Conservation (phyloP, 2,797 vertebrate genomes). For the Gymnodraco acuticeps region DNA sequence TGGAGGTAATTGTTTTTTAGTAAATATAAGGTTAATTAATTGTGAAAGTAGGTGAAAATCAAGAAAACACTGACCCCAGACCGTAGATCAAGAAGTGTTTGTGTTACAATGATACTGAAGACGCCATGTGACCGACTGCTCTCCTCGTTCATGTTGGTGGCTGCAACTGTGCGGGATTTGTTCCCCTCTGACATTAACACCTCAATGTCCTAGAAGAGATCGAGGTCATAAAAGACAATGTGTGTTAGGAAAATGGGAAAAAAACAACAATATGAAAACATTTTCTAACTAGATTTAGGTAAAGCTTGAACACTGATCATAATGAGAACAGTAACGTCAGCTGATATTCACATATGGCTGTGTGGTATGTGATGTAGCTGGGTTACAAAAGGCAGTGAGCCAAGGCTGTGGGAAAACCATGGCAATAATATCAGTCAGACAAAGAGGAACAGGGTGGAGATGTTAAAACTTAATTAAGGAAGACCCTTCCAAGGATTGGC, state of each 20-base stretch:
- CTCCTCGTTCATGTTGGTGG: conserved; percentile 99
- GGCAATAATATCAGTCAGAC: conserved; percentile 55
- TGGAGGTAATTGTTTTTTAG: neutral
- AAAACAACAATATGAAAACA: neutral
- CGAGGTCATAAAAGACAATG: neutral
- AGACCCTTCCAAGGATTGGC: conserved; percentile 70
- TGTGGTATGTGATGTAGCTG: conserved; percentile 44
- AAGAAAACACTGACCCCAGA: conserved; percentile 88
- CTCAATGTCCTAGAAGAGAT: conserved; percentile 91
- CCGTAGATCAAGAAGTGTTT: conserved; percentile 94
- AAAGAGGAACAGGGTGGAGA: conserved; percentile 75
- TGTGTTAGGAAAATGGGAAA: neutral
- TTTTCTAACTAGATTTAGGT: neutral
- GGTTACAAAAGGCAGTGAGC: conserved; percentile 35
- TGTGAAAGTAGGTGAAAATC: neutral
- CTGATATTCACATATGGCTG: conserved; percentile 35
- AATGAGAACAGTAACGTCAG: conserved; percentile 30
- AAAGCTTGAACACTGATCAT: conserved; percentile 27
- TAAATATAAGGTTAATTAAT: neutral
- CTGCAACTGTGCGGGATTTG: conserved; percentile 97
- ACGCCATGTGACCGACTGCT: conserved; percentile 98
- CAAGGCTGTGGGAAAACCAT: conserved; percentile 50
- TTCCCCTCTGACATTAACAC: conserved; percentile 99
- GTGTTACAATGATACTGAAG: conserved; percentile 97
- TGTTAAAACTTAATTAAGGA: conserved; percentile 74